Evolutionary conservation across 2,888 invertebrate species (phyloP), one percentile per base, ranked within the genome.

Genomic region (Heliconius erato): DNA sequence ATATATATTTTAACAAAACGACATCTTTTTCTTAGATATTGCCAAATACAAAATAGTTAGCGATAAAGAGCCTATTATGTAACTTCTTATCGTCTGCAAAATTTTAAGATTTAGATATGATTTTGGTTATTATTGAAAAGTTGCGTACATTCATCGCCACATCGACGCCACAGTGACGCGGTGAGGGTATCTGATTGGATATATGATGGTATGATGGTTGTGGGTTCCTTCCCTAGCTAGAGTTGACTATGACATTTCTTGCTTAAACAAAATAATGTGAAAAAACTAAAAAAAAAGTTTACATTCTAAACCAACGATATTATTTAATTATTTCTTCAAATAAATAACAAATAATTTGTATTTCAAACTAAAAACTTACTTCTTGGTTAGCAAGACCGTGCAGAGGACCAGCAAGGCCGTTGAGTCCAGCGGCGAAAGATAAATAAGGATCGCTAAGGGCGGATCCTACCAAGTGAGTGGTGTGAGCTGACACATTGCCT

Each of bases 361-460:
- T 23, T 35, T 4, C 5, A 26, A 49, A 72, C 14, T 26, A 32
- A 76, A 63, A 35, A 68, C 78, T 78, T 14, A 95, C 95, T 95
- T 99, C 99, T 96, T 99, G 99, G 95, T 99, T 99, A 85, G 99
- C 99, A 32, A 99, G 97, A 84, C 99, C 99, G 95, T 99, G 99
- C 12, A 99, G 97, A 2, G 99, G 99, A 85, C 99, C 99, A 82
- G 99, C 99, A 71, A 99, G 96, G 40, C 99, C 99, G 93, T 98
- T 98, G 96, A 99, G 97, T 79, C 99, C 99, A 76, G 98, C 99
- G 72, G 98, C 97, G 93, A 99, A 99, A 16, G 98, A 98, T 11
- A 99, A 96, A 95, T 99, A 99, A 23, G 99, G 99, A 93, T 99
- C 99, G 88, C 99, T 98, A 78, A 99, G 96, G 3, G 99, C 99